Conservation (phyloP, 2,113 vertebrate genomes). For the Labeo catla region DNA sequence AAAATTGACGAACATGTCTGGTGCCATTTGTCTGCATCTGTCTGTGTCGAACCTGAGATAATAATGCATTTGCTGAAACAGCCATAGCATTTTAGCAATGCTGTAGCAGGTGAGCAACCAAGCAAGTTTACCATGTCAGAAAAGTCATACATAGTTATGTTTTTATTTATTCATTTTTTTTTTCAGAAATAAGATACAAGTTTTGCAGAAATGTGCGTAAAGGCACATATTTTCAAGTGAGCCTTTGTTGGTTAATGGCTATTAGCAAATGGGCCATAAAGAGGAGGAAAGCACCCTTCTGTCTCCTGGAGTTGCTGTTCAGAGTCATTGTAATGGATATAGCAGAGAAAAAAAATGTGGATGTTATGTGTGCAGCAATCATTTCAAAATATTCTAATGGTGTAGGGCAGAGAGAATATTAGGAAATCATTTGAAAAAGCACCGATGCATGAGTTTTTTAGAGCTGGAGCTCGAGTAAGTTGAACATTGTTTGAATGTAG, state of each 20-base stretch:
- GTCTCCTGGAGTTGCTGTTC: background rate
- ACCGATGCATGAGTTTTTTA: too few species aligned
- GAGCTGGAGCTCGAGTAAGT: too few species aligned
- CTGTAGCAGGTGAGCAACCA: background rate
- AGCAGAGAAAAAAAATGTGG: background rate
- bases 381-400: too few species aligned
- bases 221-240: too few species aligned
- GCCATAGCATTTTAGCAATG: background rate
- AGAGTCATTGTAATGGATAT: background rate
- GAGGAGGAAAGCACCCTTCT: background rate
- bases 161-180: too few species aligned
- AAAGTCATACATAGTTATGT: background rate
- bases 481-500: background rate
- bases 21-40: too few species aligned
- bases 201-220: too few species aligned
- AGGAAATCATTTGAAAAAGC: too few species aligned
- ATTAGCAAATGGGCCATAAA: background rate
- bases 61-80: background rate
- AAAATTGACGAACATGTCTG: background rate
- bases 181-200: too few species aligned
- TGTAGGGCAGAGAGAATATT: too few species aligned
- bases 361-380: too few species aligned
- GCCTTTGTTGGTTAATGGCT: background rate
- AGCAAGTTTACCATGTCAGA: background rate
- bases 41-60: background rate